Evolutionary conservation across 1,140 invertebrate genomes (phyloP).

Genomic region (Phthorimaea operculella): DNA sequence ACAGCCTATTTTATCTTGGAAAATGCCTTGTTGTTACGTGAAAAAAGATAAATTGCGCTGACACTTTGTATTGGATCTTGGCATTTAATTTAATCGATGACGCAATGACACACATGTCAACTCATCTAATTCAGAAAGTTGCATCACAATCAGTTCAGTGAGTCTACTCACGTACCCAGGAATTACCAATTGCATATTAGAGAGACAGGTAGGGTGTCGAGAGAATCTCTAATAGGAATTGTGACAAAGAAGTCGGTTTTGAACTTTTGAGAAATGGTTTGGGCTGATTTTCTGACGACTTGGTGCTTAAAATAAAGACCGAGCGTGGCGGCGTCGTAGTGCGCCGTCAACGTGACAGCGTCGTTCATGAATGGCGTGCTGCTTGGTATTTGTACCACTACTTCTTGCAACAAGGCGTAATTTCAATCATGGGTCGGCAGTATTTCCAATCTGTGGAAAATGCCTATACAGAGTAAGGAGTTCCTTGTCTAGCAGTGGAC

Average conservation of each 20-base stretch:
- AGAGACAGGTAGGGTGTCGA: neutral
- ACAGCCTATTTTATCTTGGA: no score
- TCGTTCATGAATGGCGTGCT: neutral
- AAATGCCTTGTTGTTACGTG: no score
- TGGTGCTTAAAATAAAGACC: no score
- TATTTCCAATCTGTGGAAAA: no score
- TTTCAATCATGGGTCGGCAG: no score
- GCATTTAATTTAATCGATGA: neutral
- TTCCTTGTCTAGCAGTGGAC: no score
- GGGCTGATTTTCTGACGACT: neutral
- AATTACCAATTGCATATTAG: neutral
- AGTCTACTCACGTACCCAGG: neutral
- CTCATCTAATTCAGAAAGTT: neutral
- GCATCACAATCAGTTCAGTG: neutral
- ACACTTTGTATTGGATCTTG: no score
- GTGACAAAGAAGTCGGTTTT: neutral
- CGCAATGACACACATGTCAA: neutral
- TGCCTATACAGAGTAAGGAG: no score
- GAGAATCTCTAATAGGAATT: neutral
- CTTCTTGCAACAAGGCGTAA: neutral
- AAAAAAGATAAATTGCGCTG: no score
- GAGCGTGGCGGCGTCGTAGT: no score
- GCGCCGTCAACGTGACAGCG: no score
- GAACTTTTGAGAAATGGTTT: neutral
- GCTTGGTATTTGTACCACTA: neutral